Evolutionary conservation across 1,140 invertebrate species (phyloP), one percentile per base, ranked within the genome.

Genomic region (Geopemphigus sp.): DNA sequence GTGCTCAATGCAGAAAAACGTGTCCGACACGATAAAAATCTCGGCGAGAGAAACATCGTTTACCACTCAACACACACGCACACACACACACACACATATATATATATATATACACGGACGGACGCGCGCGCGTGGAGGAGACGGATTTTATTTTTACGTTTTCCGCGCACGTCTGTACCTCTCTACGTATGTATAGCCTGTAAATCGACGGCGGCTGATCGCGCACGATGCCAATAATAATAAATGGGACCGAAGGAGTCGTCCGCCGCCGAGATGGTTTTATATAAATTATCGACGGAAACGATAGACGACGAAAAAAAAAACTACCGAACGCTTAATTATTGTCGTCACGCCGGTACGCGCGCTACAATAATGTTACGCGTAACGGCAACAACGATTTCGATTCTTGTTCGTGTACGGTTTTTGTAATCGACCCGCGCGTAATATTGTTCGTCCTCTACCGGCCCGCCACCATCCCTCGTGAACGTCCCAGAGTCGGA

Each of bases 1-100:
- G 74, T 78, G 74, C 57, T 78, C 74, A 63, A 63, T 61, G 74
- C 24, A 78, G 74, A 78, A 78, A 78, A 78, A 78, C 74, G 74
- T 78, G 74, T 78, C 74, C 57, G 74, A 78, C 74, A 78, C 74
- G 74, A 78, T 78, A 78, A 63, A 72, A 61, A 78, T 78, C 74
- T 78, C 74, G 74, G 39, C 57, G 74, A 47, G 22, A 78, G 39
- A 78, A 63, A 78, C 74, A 78, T 78, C 74, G 74, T 78, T 78
- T 78, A 78, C 74, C 74, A 78, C 74, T 78, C 74, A 63, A 78
- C 74, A 47, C 74, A n/a, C 50, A n/a, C 68, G 10, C 59, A 50
- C 47, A 50, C 47, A 50, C 47, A 50, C 47, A 11, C 47, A 12
- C 47, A 11, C 39, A 45, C 39, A 45, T 45, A 45, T 11, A 11